Percentiles rank a stretch among this genome's conserved stretches.
Evolutionary conservation across 2,113 vertebrate genomes (phyloP).

Genomic region (Pteropus alecto): DNA sequence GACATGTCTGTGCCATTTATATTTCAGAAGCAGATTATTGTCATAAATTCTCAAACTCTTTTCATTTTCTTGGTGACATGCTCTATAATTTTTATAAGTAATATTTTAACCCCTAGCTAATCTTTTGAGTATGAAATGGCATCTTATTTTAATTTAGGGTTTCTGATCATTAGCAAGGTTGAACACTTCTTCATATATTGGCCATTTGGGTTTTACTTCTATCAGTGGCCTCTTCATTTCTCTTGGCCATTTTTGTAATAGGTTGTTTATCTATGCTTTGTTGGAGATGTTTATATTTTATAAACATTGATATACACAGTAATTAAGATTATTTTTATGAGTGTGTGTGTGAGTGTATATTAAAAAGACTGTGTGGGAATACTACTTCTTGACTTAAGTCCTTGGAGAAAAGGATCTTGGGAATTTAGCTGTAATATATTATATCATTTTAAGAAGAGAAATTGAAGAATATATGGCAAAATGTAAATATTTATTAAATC

Average conservation of each 20-base stretch:
- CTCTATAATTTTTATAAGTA: neutral
- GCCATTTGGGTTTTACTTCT: neutral
- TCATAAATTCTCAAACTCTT: neutral
- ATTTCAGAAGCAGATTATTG: neutral
- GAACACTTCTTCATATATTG: neutral
- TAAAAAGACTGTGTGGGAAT: neutral
- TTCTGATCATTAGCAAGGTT: neutral
- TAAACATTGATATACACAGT: neutral
- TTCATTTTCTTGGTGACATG: constrained; percentile 14
- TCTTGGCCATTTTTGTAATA: constrained; percentile 1
- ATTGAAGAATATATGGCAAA: neutral
- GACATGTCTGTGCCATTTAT: neutral
- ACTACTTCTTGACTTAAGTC: neutral
- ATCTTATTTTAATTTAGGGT: neutral
- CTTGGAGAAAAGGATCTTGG: neutral
- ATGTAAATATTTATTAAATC: constrained; percentile 1
- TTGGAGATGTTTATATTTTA: neutral
- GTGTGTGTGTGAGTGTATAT: neutral
- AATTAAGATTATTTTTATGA: neutral
- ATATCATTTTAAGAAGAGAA: neutral
- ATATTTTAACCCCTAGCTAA: neutral
- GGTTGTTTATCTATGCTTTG: neutral
- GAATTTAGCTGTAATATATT: neutral
- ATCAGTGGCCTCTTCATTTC: neutral
- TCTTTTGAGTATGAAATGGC: neutral